A percentile compares a stretch with the other conserved stretches of the same genome.
Evolutionary conservation across 2,888 invertebrate genomes (phyloP).

Genomic region (Epinotia brunnichana): DNA sequence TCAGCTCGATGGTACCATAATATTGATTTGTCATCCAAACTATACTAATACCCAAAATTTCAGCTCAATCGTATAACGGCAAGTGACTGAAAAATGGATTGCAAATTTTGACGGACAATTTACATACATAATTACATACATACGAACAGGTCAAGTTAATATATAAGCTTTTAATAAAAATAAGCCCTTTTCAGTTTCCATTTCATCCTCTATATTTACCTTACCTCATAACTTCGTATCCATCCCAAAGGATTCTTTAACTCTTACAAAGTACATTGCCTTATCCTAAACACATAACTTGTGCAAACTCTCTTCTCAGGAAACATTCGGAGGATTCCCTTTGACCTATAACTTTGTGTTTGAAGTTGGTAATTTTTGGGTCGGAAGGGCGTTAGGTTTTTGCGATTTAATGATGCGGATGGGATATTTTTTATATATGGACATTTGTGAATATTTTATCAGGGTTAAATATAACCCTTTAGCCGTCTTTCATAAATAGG

Average conservation of each 20-base stretch:
- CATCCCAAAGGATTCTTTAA: conserved; percentile 7
- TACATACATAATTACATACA: no score
- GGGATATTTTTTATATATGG: background rate
- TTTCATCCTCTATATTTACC: no score
- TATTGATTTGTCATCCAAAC: no score
- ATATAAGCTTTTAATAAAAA: no score
- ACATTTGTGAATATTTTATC: background rate
- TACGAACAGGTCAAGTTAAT: no score
- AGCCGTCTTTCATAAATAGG: background rate
- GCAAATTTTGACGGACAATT: no score
- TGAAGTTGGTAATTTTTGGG: conserved; percentile 17
- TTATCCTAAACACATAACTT: conserved; percentile 19
- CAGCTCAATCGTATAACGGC: no score
- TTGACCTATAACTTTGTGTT: conserved; percentile 16
- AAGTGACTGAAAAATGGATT: no score
- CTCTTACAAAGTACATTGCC: background rate
- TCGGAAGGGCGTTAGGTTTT: background rate
- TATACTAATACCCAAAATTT: no score
- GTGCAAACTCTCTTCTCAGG: conserved; percentile 11
- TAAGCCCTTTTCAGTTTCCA: no score
- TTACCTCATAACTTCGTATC: no score
- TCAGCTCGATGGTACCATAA: no score
- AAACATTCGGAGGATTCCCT: conserved; percentile 5
- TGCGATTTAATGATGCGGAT: background rate
- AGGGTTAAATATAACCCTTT: background rate